Base-by-base conservation (phyloP, 2,888 invertebrate genomes). In the Melitaea athalia region DNA sequence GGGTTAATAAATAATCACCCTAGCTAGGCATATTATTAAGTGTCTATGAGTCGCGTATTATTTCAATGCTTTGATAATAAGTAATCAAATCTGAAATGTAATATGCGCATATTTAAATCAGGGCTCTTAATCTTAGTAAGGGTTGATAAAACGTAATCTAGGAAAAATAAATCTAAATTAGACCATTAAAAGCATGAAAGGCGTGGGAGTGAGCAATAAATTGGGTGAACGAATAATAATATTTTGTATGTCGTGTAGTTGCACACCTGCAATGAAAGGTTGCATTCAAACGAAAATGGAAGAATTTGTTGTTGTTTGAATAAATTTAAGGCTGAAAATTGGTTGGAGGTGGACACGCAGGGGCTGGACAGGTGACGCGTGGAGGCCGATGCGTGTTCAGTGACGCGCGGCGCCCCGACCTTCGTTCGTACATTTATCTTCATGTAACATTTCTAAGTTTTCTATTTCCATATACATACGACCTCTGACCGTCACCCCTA, bases 331-430 rank as follows among this genome's bases (percentile, higher is more conserved):
- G 57, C 4, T 33, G 15, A 57, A n/a, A 57, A 57, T 57, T 42
- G 57, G 1, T 11, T 43, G 59, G 42, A 17, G 49, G 70, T 61
- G 62, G 42, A 31, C 11, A 68, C n/a, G 60, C 72, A 64, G 68
- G 70, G 69, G 74, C 50, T 65, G 71, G 24, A 43, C 60, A 53
- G 65, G 52, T 45, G 43, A 33, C 47, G 43, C 12, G 57, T 47
- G 33, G 50, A 15, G 53, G 50, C 60, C 11, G 63, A 7, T 31
- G 52, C 31, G 69, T 43, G 75, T 45, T 17, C 71, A 53, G 70
- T 68, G 68, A 70, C 65, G 76, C 74, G 74, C 69, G 71, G 71
- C 74, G 70, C 72, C 69, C 61, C 69, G 65, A 63, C 72, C 72
- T 72, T 72, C 63, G 47, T 33, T 38, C 60, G 15, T 24, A 24